Evolutionary conservation across 2,113 vertebrate species (phyloP), one percentile per base, ranked within the genome.

Genomic region (Arizona elegans): DNA sequence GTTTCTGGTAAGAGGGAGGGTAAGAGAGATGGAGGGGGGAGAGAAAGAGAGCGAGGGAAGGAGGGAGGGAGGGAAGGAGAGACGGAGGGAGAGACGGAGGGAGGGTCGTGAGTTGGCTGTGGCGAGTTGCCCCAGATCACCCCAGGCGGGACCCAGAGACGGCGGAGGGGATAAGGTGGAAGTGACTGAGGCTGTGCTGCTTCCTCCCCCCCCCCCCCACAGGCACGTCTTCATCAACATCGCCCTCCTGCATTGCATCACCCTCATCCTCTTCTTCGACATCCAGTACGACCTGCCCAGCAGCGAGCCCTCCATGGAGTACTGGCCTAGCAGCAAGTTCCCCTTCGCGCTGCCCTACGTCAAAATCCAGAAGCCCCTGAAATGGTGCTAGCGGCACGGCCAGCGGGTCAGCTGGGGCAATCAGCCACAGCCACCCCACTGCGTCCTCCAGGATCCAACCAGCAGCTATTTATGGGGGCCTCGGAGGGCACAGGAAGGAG

Each of bases 1-100:
- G 98, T 93, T 97, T 99, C 96, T 99, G 99, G 99, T 99, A 96
- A 97, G 98, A 43, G 21, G n/a, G 21, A 11, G 58, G 5, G 24
- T 2, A 0, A 1, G 19, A 8, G 56, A 21, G 0, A 7, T 5
- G 6, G 19, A 24, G 58, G 2, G 19, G 19, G 19, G 5, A 17
- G 5, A 56, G 55, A 5, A 19, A 56, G 19, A 19, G 55, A 19
- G 55, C 0, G 13, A 55, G 1, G 55, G 56, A 58, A 21, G 56
- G 7, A 58, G 56, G 21, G 21, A 8, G 1, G 1, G 6, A 2
- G 19, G 19, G 21, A 23, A 21, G 6, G 3, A 62, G 59, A 0
- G 9, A 10, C 2, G 9, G 24, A 58, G 56, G 2, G 7, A 10
- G 7, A 23, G 58, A 59, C 1, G 2, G 23, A 62, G 23, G 56